A percentile compares a stretch with the other conserved stretches of the same genome.
These are phyloP conservation scores for Sarcophaga rosellei DNA, from an alignment of 2,888 invertebrate species.

Conservation along the genomic window DNA sequence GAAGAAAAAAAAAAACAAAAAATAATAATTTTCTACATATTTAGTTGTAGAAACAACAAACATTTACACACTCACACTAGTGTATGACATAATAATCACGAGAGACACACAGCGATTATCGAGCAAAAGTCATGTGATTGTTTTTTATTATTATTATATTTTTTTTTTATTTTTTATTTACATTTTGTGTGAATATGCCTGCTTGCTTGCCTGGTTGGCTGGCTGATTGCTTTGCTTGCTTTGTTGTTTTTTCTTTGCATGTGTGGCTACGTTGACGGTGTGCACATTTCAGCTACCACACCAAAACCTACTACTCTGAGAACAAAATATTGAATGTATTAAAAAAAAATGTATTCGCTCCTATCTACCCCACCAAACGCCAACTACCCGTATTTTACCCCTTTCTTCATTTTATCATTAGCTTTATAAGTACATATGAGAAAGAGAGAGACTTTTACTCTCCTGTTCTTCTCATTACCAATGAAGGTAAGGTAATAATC, in stretches of 20 bases:
- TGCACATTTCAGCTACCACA: slow-evolving; percentile 34
- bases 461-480: not conserved
- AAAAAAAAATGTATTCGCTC: not conserved
- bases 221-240: slow-evolving; percentile 13
- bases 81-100: slow-evolving; percentile 80
- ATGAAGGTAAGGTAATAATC: not conserved
- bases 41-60: slow-evolving; percentile 24
- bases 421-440: slow-evolving; percentile 31
- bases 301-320: slow-evolving; percentile 7
- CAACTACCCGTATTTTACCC: too few species aligned
- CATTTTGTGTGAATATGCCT: slow-evolving; percentile 60
- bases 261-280: slow-evolving; percentile 34
- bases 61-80: slow-evolving; percentile 54
- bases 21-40: not conserved
- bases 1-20: not conserved
- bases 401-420: slow-evolving; percentile 4
- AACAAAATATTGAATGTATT: not conserved
- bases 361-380: not conserved
- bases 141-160: slow-evolving; percentile 69
- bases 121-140: slow-evolving; percentile 80
- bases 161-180: slow-evolving; percentile 49
- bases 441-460: not conserved
- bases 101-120: slow-evolving; percentile 78
- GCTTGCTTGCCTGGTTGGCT: slow-evolving; percentile 39
- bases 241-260: slow-evolving; percentile 35